Percentiles rank a stretch among this genome's conserved stretches.
Evolutionary conservation across 2,888 invertebrate genomes (phyloP).

Genomic region (Pheosia gnoma): DNA sequence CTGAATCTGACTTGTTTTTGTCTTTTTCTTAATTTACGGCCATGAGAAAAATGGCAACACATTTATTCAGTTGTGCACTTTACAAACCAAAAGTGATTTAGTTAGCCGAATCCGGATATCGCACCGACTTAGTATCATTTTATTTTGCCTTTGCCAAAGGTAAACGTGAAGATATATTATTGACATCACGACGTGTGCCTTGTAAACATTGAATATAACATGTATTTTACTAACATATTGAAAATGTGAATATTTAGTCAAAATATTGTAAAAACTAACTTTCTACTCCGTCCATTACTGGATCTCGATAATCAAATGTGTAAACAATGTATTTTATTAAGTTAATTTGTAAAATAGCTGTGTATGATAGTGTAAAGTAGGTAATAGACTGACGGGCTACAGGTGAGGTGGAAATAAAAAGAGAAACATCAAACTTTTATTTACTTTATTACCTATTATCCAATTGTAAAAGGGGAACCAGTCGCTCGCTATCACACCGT

Average conservation of each 20-base stretch:
- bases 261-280: constrained; percentile 44
- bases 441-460: constrained; percentile 80
- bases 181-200: not conserved
- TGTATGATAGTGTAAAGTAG: constrained; percentile 66
- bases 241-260: constrained; percentile 36
- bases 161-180: too few species aligned
- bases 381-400: constrained; percentile 28
- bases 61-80: too few species aligned
- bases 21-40: too few species aligned
- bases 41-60: too few species aligned
- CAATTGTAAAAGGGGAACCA: constrained; percentile 83
- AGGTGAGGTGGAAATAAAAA: constrained; percentile 58
- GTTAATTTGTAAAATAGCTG: constrained; percentile 43
- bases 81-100: too few species aligned
- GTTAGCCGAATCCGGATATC: too few species aligned
- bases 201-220: too few species aligned
- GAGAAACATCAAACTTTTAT: constrained; percentile 75
- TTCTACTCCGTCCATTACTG: constrained; percentile 45
- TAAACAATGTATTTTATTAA: constrained; percentile 1
- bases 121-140: too few species aligned
- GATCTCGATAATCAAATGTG: constrained; percentile 32
- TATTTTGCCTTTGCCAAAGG: too few species aligned
- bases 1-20: too few species aligned
- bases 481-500: constrained; percentile 79
- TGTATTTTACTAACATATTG: constrained; percentile 1